Percentiles rank a stretch among this genome's conserved stretches.
Conservation (phyloP, 2,113 vertebrate species). For the Sinocyclocheilus anshuiensis region DNA sequence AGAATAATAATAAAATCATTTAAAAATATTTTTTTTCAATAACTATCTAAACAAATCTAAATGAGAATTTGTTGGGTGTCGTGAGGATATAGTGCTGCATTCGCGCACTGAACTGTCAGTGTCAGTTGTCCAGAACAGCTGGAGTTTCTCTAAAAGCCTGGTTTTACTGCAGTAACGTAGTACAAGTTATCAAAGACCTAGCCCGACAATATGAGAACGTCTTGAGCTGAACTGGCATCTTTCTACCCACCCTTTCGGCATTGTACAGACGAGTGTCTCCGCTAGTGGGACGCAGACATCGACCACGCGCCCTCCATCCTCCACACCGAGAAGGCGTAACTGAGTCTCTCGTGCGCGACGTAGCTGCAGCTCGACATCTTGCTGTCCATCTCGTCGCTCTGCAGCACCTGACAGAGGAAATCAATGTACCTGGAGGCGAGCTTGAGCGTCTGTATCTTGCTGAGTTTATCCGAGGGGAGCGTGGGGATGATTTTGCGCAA, state of each 20-base stretch:
- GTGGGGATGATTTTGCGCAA: conserved; percentile 83
- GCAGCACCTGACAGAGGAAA: conserved; percentile 82
- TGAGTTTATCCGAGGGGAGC: conserved; percentile 82
- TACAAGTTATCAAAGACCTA: background rate
- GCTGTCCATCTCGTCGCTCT: conserved; percentile 84
- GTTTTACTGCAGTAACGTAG: background rate
- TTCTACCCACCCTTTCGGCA: conserved; percentile 73
- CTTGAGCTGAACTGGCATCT: background rate
- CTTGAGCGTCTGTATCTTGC: conserved; percentile 84
- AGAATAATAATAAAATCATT: background rate
- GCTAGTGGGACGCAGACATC: conserved; percentile 81
- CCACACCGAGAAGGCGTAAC: conserved; percentile 84
- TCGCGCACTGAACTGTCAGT: conserved; percentile 14
- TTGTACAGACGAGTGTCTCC: conserved; percentile 48
- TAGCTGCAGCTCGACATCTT: conserved; percentile 86
- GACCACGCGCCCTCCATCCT: conserved; percentile 85
- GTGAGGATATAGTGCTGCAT: background rate
- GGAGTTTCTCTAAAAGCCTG: conserved; percentile 7
- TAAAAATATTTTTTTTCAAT: background rate
- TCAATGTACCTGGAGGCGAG: conserved; percentile 82
- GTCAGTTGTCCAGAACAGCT: conserved; percentile 23
- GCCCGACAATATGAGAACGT: background rate
- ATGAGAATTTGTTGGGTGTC: background rate
- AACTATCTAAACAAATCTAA: background rate
- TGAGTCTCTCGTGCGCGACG: conserved; percentile 83